Conservation (phyloP, 1,140 invertebrate species). For the Aporrectodea caliginosa region DNA sequence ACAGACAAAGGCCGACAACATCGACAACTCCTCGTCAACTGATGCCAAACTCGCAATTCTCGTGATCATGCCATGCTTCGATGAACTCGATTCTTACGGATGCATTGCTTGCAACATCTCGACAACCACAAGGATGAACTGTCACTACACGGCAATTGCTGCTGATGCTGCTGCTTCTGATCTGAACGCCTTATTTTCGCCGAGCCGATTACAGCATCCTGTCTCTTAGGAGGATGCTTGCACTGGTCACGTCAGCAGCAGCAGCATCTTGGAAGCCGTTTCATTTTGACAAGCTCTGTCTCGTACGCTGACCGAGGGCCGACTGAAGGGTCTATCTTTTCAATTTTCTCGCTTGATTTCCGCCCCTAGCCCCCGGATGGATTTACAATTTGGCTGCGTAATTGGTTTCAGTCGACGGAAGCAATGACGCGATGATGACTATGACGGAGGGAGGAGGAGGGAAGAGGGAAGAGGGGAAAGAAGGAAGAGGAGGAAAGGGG, state of each 20-base stretch:
- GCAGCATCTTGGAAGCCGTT: too few species aligned
- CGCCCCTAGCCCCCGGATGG: too few species aligned
- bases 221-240: too few species aligned
- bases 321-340: neutral
- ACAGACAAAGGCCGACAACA: too few species aligned
- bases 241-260: too few species aligned
- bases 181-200: neutral
- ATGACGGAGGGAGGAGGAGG: neutral
- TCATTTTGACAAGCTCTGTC: neutral
- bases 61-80: too few species aligned
- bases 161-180: neutral
- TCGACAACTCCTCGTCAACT: too few species aligned
- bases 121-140: too few species aligned
- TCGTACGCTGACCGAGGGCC: neutral
- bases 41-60: too few species aligned
- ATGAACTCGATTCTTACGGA: too few species aligned
- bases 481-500: neutral
- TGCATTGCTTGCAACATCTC: too few species aligned
- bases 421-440: neutral
- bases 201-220: neutral
- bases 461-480: neutral
- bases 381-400: neutral
- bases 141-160: neutral
- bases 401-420: neutral
- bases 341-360: neutral